Evolutionary conservation across 2,888 invertebrate species (phyloP).

Genomic region (Tipula unca): DNA sequence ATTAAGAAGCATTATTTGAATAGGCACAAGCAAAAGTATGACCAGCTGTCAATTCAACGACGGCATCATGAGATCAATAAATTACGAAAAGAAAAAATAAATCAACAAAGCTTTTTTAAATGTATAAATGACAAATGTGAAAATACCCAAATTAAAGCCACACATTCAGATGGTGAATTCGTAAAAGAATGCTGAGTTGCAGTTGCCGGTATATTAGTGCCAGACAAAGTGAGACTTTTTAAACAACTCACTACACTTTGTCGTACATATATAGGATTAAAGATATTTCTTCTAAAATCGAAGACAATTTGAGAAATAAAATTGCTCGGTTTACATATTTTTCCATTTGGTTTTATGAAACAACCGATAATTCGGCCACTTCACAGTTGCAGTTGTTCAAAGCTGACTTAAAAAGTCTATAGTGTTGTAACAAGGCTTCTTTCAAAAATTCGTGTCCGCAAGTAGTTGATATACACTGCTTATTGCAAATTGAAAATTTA

Average conservation of each 20-base stretch:
- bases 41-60: not conserved
- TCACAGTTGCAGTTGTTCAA: not conserved
- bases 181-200: not conserved
- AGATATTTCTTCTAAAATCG: too few species aligned
- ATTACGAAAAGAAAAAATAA: too few species aligned
- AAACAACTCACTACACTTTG: too few species aligned
- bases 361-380: not conserved
- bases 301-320: too few species aligned
- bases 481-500: too few species aligned
- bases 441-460: too few species aligned
- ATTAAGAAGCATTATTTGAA: not conserved
- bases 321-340: too few species aligned
- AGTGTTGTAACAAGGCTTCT: too few species aligned
- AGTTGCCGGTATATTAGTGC: not conserved
- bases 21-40: not conserved
- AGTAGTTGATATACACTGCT: too few species aligned
- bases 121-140: not conserved
- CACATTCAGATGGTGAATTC: not conserved
- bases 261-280: not conserved
- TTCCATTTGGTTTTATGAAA: not conserved
- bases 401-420: not conserved
- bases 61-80: too few species aligned
- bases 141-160: not conserved
- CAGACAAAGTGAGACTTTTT: too few species aligned
- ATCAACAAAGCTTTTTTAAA: not conserved